Percentiles rank a stretch among this genome's conserved stretches.
phyloP scores from a whole-genome alignment of 2,888 invertebrate genomes.

The Caenorhabditis angaria region DNA sequence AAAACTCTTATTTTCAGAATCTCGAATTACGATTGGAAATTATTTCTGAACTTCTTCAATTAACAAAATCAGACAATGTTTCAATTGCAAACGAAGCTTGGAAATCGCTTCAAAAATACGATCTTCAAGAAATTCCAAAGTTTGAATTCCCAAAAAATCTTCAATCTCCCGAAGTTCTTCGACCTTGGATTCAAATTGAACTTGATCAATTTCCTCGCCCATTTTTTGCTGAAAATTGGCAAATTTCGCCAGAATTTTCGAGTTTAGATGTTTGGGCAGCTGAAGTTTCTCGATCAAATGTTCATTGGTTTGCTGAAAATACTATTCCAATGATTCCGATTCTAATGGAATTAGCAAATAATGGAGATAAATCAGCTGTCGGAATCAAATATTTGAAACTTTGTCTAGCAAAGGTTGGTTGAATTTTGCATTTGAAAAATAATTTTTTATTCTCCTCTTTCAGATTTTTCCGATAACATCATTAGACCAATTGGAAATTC shows the following conservation, averaged over 20 bases:
- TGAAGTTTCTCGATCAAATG: not conserved
- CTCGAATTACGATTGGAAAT: conserved; percentile 6
- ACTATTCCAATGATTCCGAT: not conserved
- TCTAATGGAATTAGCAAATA: not conserved
- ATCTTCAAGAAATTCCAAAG: conserved; percentile 3
- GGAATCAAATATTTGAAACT: not conserved
- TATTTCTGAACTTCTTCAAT: conserved; percentile 19
- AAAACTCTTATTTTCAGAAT: conserved; percentile 8
- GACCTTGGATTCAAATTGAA: conserved; percentile 10
- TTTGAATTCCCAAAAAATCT: conserved; percentile 2
- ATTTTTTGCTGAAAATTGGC: conserved; percentile 9
- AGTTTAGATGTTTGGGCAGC: not conserved
- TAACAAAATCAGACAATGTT: conserved; percentile 1
- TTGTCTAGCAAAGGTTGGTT: not conserved
- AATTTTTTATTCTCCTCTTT: not conserved
- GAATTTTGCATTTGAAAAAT: not conserved
- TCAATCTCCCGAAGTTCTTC: not conserved
- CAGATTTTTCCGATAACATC: not conserved
- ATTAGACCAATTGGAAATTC: not conserved
- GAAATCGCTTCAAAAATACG: conserved; percentile 14
- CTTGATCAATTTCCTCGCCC: conserved; percentile 20
- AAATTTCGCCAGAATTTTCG: not conserved
- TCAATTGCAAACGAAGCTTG: conserved; percentile 22
- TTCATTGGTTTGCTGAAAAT: not conserved
- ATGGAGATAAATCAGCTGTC: not conserved